Conservation (phyloP, 1,140 invertebrate genomes). For the Heliconius himera region DNA sequence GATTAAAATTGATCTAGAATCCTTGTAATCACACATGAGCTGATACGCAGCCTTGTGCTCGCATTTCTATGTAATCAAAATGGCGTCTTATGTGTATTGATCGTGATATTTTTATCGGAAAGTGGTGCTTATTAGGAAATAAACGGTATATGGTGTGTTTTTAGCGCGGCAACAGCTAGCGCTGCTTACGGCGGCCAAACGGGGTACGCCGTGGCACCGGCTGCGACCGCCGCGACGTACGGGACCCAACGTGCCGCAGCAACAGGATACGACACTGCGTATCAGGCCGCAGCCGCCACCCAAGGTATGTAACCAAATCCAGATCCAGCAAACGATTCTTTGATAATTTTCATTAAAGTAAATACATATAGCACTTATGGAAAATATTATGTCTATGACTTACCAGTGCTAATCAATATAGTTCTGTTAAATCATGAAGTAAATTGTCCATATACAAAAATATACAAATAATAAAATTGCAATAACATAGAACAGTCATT, state of each 20-base stretch:
- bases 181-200: slow-evolving; percentile 90
- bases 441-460: too few species aligned
- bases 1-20: slow-evolving; percentile 40
- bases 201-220: slow-evolving; percentile 91
- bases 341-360: background rate
- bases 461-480: too few species aligned
- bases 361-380: too few species aligned
- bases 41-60: slow-evolving; percentile 63
- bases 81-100: slow-evolving; percentile 75
- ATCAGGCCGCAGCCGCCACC: slow-evolving; percentile 88
- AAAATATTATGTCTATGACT: background rate
- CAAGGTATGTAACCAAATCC: slow-evolving; percentile 81
- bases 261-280: slow-evolving; percentile 89
- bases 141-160: slow-evolving; percentile 49
- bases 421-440: background rate
- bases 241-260: slow-evolving; percentile 88
- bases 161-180: slow-evolving; percentile 84
- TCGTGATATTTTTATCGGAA: slow-evolving; percentile 50
- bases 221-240: slow-evolving; percentile 89
- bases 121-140: slow-evolving; percentile 39
- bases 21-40: slow-evolving; percentile 39
- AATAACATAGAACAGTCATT: background rate
- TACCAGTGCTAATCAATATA: background rate
- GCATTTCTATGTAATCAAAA: slow-evolving; percentile 72
- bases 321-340: background rate